Evolutionary conservation across 1,140 invertebrate genomes (phyloP).

Genomic region (Subanguina moxae): DNA sequence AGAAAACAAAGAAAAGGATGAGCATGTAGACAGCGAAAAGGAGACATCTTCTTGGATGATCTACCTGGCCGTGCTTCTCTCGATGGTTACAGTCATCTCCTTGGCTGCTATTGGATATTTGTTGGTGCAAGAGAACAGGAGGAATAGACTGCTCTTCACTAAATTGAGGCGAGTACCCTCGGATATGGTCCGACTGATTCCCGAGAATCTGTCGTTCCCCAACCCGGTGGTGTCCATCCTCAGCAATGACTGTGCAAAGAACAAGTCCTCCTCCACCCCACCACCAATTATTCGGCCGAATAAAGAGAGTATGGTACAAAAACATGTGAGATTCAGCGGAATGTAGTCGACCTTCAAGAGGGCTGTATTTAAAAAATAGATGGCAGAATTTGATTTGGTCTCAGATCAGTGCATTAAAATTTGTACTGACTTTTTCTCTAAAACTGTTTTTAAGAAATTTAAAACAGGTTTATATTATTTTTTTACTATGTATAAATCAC

Average conservation of each 20-base stretch:
- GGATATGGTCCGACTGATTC: slow-evolving; percentile 38
- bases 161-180: slow-evolving; percentile 22
- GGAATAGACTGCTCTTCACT: slow-evolving; percentile 9
- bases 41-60: slow-evolving; percentile 35
- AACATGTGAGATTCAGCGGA: too few relatives aligned
- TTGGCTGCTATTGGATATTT: slow-evolving; percentile 18
- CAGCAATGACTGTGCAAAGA: slow-evolving; percentile 1
- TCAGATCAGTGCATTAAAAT: too few relatives aligned
- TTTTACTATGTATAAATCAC: too few relatives aligned
- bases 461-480: too few relatives aligned
- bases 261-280: not conserved
- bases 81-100: slow-evolving; percentile 25
- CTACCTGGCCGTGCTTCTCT: slow-evolving; percentile 20
- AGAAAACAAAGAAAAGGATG: not conserved
- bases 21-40: not conserved
- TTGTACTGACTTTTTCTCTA: too few relatives aligned
- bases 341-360: too few relatives aligned
- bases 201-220: slow-evolving; percentile 34
- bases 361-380: too few relatives aligned
- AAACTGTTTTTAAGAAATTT: too few relatives aligned
- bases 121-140: slow-evolving; percentile 2
- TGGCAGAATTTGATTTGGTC: too few relatives aligned
- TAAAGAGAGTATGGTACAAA: too few relatives aligned
- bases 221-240: slow-evolving; percentile 23
- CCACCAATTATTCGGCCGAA: not conserved